Base-by-base conservation (phyloP, 2,113 vertebrate species). In the Megalops atlanticus region DNA sequence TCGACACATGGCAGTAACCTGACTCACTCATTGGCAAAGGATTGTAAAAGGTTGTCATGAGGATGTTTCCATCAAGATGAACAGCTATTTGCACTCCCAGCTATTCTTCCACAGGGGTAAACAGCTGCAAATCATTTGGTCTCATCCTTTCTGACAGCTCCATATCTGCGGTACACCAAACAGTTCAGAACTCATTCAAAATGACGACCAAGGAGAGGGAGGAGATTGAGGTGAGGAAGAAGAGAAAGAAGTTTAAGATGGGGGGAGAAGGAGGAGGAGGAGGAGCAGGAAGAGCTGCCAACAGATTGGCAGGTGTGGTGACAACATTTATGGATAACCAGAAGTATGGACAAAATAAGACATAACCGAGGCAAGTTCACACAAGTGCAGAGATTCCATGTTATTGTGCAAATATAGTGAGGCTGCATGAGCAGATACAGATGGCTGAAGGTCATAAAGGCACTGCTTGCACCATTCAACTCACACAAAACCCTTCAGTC, bases 11-110 rank as follows among this genome's bases (percentile, higher is more conserved):
- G 81, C 86, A 87, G 93, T 93, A 95, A 96, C 88, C 86, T 89
- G 92, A 95, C 93, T 94, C 93, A 93, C 93, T 93, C 91, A 93
- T 91, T 84, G 87, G 89, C 91, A 90, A 81, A 80, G 89, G 89
- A 91, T 91, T 90, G 89, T 86, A 85, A 73, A 88, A 86, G 85
- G 86, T 90, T 84, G 85, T 92, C 92, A 91, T 87, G 92, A 94
- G 93, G 91, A 47, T 86, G 84, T 91, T 92, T 90, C 90, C 92
- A 92, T 92, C 88, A 10, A 85, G 83, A 71, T 87, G 89, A 89
- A 88, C 83, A 81, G 85, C 86, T 79, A 89, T 89, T 87, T 83
- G 86, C 80, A 90, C 88, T 91, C 43, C 54, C 54, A 89, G 91
- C 85, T 78, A 64, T 86, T 88, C 84, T 80, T 84, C 84, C 78